Evolutionary conservation across 2,888 invertebrate genomes (phyloP).

Genomic region (Aphrophora alni): DNA sequence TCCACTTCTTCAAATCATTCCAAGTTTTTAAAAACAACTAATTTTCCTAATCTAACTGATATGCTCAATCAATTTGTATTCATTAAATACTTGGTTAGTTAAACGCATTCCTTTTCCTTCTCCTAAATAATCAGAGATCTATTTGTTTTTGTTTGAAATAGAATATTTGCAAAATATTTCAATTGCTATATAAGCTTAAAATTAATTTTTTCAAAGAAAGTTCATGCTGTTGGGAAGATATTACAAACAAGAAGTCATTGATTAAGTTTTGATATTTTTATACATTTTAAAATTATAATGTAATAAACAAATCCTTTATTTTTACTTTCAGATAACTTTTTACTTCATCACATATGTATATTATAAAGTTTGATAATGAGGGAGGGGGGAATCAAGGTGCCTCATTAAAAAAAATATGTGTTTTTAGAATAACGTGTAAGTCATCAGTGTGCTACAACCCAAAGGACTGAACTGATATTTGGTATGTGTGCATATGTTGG

Average conservation of each 20-base stretch:
- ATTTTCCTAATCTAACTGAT: not conserved
- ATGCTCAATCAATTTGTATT: not conserved
- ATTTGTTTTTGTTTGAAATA: not conserved
- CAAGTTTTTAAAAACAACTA: not conserved
- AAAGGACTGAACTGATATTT: no score
- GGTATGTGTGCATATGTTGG: no score
- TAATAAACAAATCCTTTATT: no score
- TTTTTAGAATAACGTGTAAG: no score
- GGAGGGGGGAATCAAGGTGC: no score
- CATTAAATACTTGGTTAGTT: not conserved
- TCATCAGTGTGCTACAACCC: no score
- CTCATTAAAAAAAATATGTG: no score
- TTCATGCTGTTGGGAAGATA: not conserved
- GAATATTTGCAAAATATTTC: not conserved
- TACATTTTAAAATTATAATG: no score
- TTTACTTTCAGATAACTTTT: no score
- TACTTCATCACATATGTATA: no score
- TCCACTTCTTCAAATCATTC: slow-evolving; percentile 3
- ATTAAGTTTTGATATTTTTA: no score
- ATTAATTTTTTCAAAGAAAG: not conserved
- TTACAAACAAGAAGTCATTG: not conserved
- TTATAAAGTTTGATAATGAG: no score
- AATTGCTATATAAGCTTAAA: not conserved
- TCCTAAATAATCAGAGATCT: not conserved
- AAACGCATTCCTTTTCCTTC: not conserved